Conservation (phyloP, 2,113 vertebrate genomes). For the Halcyon malimbica region DNA sequence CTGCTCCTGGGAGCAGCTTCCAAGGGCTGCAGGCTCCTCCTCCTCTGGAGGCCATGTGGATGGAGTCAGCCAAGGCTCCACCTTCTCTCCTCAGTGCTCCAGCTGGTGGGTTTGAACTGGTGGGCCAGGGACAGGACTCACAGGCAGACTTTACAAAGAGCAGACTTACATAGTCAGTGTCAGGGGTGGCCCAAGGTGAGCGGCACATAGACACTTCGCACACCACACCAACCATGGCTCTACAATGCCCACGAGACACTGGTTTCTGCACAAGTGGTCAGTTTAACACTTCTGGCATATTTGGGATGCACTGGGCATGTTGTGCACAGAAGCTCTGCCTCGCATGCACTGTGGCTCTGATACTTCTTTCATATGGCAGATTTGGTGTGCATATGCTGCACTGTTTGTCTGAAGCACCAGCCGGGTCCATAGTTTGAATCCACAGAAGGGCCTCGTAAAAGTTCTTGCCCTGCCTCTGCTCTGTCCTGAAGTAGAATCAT, state of each 20-base stretch:
- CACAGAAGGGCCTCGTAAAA: not conserved
- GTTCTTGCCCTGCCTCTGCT: not conserved
- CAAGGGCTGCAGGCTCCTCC: not conserved
- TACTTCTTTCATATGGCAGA: not conserved
- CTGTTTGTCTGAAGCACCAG: not conserved
- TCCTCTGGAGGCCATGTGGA: not conserved
- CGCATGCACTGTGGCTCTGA: not conserved
- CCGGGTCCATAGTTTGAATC: not conserved
- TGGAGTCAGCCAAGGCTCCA: not conserved
- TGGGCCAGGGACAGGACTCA: not conserved
- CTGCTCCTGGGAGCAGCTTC: constrained; percentile 11
- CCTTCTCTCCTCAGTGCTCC: not conserved
- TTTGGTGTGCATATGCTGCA: accelerated
- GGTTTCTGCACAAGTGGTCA: not conserved
- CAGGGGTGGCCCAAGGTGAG: not conserved
- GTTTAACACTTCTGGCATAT: not conserved
- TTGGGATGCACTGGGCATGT: not conserved
- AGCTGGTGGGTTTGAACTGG: not conserved
- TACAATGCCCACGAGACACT: not conserved
- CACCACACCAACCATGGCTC: not conserved
- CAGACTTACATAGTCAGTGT: not conserved
- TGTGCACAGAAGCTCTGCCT: not conserved
- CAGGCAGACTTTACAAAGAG: accelerated
- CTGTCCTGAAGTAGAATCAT: not conserved
- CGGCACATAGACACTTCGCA: accelerated